These are phyloP conservation scores for Drosophila parthenogenetica DNA, from an alignment of 2,888 invertebrate species.

Conservation along the genomic window DNA sequence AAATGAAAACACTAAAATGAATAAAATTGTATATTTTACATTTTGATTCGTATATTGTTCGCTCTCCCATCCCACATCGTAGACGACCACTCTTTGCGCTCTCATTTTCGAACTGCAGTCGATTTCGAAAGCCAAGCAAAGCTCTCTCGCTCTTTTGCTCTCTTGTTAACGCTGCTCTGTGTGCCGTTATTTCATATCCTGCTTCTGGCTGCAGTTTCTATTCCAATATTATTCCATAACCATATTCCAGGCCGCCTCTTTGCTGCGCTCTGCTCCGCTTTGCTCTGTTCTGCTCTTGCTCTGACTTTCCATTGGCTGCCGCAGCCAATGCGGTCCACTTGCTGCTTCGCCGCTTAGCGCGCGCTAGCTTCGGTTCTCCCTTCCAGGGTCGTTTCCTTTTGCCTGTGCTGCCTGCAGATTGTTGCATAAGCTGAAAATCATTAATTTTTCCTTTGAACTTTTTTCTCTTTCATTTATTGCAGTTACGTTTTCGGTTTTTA, in stretches of 20 bases:
- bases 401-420: conserved; percentile 63
- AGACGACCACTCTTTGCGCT: conserved; percentile 37
- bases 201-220: conserved; percentile 63
- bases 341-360: conserved; percentile 65
- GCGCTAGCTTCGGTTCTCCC: conserved; percentile 37
- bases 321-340: conserved; percentile 68
- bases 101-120: conserved; percentile 57
- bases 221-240: conserved; percentile 61
- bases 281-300: conserved; percentile 17
- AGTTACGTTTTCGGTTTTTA: conserved; percentile 26
- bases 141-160: conserved; percentile 18
- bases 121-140: conserved; percentile 28
- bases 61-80: conserved; percentile 20
- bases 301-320: conserved; percentile 59
- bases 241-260: conserved; percentile 51
- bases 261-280: conserved; percentile 10
- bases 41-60: conserved; percentile 45
- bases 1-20: conserved; percentile 48
- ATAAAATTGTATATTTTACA: conserved; percentile 46
- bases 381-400: conserved; percentile 66
- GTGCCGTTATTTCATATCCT: conserved; percentile 70
- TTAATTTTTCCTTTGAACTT: conserved; percentile 25
- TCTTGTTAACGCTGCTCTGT: conserved; percentile 24
- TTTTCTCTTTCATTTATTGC: conserved; percentile 22
- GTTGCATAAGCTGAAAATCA: conserved; percentile 73